Percentiles rank a stretch among this genome's conserved stretches.
Conservation (phyloP, 2,113 vertebrate genomes). For the Halichoeres trimaculatus region DNA sequence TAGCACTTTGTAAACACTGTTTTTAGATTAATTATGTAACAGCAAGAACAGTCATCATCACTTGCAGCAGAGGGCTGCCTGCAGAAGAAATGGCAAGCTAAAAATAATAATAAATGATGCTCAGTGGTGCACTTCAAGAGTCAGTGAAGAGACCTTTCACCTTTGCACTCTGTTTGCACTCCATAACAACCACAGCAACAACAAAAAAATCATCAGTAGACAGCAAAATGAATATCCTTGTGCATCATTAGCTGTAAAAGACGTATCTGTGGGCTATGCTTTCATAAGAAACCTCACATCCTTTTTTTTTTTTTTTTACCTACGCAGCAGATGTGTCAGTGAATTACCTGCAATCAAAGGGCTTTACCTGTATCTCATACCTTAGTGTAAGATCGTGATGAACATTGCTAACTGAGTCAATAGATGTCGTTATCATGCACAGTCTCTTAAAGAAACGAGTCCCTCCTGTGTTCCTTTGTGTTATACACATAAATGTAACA, state of each 20-base stretch:
- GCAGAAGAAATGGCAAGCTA: background rate
- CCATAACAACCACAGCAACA: background rate
- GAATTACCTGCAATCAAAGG: too few relatives aligned
- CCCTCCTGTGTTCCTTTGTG: background rate
- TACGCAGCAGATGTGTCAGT: background rate
- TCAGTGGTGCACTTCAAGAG: background rate
- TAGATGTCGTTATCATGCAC: background rate
- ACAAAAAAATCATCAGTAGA: background rate
- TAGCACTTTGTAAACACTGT: slow-evolving; percentile 8
- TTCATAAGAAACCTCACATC: background rate
- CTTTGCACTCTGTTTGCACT: background rate
- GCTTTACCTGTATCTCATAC: background rate
- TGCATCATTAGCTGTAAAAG: slow-evolving; percentile 15
- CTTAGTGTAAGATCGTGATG: background rate
- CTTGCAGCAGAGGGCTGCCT: background rate
- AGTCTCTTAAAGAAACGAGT: too few relatives aligned
- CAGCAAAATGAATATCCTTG: background rate
- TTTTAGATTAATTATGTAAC: slow-evolving; percentile 25
- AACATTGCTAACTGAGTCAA: background rate
- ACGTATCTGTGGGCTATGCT: slow-evolving; percentile 1
- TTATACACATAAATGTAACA: background rate
- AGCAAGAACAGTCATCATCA: background rate
- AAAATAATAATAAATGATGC: background rate
- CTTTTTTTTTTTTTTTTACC: slow-evolving; percentile 1
- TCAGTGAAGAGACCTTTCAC: background rate